A percentile compares a stretch with the other conserved stretches of the same genome.
Conservation (phyloP, 1,140 invertebrate species). For the Dufourea novaeangliae region DNA sequence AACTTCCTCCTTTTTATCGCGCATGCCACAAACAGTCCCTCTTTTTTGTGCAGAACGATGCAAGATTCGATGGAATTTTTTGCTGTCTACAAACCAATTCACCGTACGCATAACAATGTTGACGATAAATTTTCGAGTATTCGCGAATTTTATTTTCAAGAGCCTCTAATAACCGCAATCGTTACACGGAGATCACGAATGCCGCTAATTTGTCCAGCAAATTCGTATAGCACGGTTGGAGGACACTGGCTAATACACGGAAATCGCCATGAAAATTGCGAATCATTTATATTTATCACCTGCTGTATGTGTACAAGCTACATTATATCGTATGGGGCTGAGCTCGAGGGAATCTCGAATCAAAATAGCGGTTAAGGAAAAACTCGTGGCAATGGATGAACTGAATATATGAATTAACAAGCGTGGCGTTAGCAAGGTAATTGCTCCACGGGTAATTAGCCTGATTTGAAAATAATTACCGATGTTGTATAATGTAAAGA, state of each 20-base stretch:
- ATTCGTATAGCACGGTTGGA: conserved; percentile 9
- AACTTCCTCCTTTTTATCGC: not conserved
- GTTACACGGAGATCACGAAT: not conserved
- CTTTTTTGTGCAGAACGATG: not conserved
- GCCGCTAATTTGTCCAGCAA: conserved; percentile 3
- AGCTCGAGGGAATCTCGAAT: not conserved
- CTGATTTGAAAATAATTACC: not conserved
- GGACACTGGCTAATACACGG: not conserved
- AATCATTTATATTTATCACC: not conserved
- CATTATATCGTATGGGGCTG: not conserved
- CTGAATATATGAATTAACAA: not conserved
- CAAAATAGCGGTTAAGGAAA: not conserved
- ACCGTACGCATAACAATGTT: not conserved
- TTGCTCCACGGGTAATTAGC: not conserved
- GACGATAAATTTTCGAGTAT: not conserved
- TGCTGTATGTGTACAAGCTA: not conserved
- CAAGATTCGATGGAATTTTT: conserved; percentile 1
- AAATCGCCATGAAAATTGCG: not conserved
- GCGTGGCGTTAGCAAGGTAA: not conserved
- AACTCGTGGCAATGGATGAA: too few species aligned
- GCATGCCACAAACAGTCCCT: not conserved
- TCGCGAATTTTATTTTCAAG: not conserved
- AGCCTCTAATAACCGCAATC: not conserved
- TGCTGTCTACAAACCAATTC: not conserved
- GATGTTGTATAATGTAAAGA: not conserved